These are phyloP conservation scores for Cataglyphis livida DNA, from an alignment of 2,888 invertebrate species.

Conservation along the genomic window DNA sequence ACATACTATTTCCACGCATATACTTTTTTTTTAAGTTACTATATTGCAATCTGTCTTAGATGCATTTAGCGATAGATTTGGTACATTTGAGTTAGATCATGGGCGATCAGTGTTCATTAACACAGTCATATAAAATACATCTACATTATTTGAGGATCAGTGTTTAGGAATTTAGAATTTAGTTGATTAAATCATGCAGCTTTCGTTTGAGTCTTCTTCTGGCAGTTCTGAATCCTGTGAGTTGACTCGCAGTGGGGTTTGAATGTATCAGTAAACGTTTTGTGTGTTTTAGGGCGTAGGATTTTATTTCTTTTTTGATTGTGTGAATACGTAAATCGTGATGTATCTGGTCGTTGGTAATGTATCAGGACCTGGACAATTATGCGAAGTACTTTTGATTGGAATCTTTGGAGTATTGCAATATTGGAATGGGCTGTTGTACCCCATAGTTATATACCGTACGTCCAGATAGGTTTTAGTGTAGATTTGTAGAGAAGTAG, in stretches of 20 bases:
- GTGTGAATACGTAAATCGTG: background rate
- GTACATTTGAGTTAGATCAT: background rate
- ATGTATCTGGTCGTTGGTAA: background rate
- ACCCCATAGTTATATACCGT: background rate
- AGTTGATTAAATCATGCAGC: background rate
- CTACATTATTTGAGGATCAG: too few relatives aligned
- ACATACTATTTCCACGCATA: too few relatives aligned
- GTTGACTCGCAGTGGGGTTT: background rate
- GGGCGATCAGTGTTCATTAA: background rate
- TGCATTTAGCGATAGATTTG: background rate
- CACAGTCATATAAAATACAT: background rate
- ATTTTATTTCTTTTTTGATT: background rate
- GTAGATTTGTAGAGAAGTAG: background rate
- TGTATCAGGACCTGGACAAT: background rate
- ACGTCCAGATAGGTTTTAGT: background rate
- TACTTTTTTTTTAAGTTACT: too few relatives aligned
- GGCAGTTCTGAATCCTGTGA: background rate
- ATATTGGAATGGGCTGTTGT: background rate
- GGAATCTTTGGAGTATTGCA: background rate
- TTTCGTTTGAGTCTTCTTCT: background rate
- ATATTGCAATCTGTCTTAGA: background rate
- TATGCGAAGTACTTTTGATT: background rate
- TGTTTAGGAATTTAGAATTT: background rate
- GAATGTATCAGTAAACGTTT: background rate
- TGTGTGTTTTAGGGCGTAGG: background rate